phyloP scores from a whole-genome alignment of 1,140 invertebrate genomes.

The Vanessa tameamea region DNA sequence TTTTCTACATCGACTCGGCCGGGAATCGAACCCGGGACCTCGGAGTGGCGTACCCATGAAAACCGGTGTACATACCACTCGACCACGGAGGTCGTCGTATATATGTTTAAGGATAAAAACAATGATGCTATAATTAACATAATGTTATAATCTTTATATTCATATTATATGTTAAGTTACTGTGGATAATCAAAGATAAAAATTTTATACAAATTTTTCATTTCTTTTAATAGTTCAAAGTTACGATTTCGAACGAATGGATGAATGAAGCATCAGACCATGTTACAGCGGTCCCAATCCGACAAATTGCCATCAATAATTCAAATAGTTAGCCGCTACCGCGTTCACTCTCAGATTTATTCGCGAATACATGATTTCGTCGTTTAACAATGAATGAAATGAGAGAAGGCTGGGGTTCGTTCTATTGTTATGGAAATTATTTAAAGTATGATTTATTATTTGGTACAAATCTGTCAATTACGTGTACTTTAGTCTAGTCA shows the following conservation, averaged over 20 bases:
- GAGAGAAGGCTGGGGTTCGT: neutral
- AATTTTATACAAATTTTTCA: too few relatives aligned
- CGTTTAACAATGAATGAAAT: conserved; percentile 3
- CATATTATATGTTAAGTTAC: too few relatives aligned
- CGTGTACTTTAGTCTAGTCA: neutral
- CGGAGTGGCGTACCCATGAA: too few relatives aligned
- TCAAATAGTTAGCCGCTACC: conserved; percentile 39
- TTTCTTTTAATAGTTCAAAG: too few relatives aligned
- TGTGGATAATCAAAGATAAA: too few relatives aligned
- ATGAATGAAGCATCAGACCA: conserved; percentile 30
- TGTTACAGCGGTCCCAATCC: conserved; percentile 34
- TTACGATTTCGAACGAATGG: neutral
- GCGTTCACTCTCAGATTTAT: conserved; percentile 13
- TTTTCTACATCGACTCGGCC: too few relatives aligned
- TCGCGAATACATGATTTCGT: conserved; percentile 7
- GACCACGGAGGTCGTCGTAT: too few relatives aligned
- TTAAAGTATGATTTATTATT: neutral
- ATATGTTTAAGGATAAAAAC: too few relatives aligned
- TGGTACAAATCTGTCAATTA: neutral
- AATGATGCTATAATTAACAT: too few relatives aligned
- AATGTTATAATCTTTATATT: too few relatives aligned
- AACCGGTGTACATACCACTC: too few relatives aligned
- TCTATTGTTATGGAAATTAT: neutral
- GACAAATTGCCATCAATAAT: conserved; percentile 51
- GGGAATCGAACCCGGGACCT: too few relatives aligned